Evolutionary conservation across 2,113 vertebrate genomes (phyloP).

Genomic region (Oryctolagus cuniculus): mOryCun1.1 NC_091450.1:28186001-28186500

Average conservation of each 20-base stretch:
- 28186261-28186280: neutral
- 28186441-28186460: neutral
- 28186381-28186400: neutral
- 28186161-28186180: neutral
- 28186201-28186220: neutral
- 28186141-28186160: neutral
- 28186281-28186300: neutral
- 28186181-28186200: neutral
- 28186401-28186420: no score
- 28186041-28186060: neutral
- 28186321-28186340: neutral
- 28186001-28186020: slow-evolving; percentile 42
- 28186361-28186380: neutral
- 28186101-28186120: neutral
- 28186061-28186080: neutral
- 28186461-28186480: neutral
- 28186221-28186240: neutral
- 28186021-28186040: slow-evolving; percentile 39
- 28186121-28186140: neutral
- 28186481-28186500: neutral
- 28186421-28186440: neutral
- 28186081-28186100: neutral
- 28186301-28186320: neutral
- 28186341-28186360: neutral
- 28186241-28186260: neutral